Evolutionary conservation across 2,113 vertebrate genomes (phyloP), one percentile per base, ranked within the genome.

Genomic region (Circaetus gallicus): DNA sequence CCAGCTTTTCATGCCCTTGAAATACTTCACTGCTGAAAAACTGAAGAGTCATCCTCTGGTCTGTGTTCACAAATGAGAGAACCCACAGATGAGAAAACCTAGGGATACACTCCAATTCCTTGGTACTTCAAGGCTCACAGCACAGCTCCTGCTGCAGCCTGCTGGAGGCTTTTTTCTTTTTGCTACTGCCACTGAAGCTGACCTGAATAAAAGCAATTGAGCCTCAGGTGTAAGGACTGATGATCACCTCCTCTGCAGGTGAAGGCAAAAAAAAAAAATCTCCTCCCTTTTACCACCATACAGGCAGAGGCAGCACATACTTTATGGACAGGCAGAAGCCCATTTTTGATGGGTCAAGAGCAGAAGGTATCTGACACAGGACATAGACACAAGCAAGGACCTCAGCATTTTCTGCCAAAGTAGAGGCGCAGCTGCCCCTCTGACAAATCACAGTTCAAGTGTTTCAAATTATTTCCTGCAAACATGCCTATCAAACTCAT

Each of bases 81-180:
- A 66, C 18, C 21, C 28, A 55, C 29, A 62, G 53, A 9, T 16
- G 17, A 72, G 29, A 45, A 58, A 67, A 42, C 11, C 50, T 21
- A 18, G n/a, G n/a, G 56, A 55, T 7, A 38, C 3, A 4, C 11
- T 29, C 29, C 0, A 0, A 4, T 21, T 67, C 34, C 58, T 42
- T 25, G n/a, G 50, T 28, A 70, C 19, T 21, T 5, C 25, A 4
- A 32, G 24, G 26, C 47, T 70, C 42, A 55, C 42, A 55, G 82
- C 58, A 38, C 36, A 89, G 67, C 53, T 72, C 47, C 3, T 49
- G 8, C 45, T 53, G 50, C 36, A 81, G 38, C 15, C 34, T 47
- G 10, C 15, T 18, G 59, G 43, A 69, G 32, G 3, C 19, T 32
- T 15, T 76, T 42, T 34, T 26, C n/a, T 8, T 63, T 36, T 26